These are phyloP conservation scores for Spodoptera frugiperda DNA, from an alignment of 1,140 invertebrate genomes.

Conservation along the genomic window DNA sequence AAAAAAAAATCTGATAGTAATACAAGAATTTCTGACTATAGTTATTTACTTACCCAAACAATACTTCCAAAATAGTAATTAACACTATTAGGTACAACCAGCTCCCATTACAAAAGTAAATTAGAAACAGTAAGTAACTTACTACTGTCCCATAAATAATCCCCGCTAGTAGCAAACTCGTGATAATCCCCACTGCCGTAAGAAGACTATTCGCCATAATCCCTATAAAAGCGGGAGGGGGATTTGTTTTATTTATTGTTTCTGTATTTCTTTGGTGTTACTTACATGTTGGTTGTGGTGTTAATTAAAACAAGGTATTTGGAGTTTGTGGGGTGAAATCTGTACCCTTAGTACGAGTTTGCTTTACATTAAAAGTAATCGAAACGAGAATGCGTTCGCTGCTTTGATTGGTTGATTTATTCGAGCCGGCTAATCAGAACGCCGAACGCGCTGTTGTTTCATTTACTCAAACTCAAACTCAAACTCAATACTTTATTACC, in stretches of 20 bases:
- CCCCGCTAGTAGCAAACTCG: conserved; percentile 15
- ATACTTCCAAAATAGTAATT: too few relatives aligned
- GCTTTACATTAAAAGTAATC: too few relatives aligned
- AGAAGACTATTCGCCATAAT: conserved; percentile 36
- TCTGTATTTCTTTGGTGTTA: background rate
- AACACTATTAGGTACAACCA: background rate
- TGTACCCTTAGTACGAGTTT: too few relatives aligned
- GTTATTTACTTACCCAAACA: too few relatives aligned
- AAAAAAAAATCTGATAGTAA: too few relatives aligned
- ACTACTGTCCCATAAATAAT: conserved; percentile 24
- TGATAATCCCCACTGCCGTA: conserved; percentile 38
- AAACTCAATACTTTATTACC: too few relatives aligned
- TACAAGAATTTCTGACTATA: too few relatives aligned
- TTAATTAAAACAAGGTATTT: conserved; percentile 4
- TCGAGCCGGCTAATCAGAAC: too few relatives aligned
- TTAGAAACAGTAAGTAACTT: conserved; percentile 13
- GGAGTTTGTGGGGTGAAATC: background rate
- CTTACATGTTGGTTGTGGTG: background rate
- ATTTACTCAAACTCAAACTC: too few relatives aligned
- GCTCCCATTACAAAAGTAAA: background rate
- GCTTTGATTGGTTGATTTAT: too few relatives aligned
- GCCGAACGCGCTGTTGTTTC: too few relatives aligned
- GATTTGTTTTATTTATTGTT: conserved; percentile 41
- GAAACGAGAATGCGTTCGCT: too few relatives aligned
- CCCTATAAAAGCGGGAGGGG: conserved; percentile 12